phyloP scores from a whole-genome alignment of 2,113 vertebrate species.

The Eulacestoma nigropectus region DNA sequence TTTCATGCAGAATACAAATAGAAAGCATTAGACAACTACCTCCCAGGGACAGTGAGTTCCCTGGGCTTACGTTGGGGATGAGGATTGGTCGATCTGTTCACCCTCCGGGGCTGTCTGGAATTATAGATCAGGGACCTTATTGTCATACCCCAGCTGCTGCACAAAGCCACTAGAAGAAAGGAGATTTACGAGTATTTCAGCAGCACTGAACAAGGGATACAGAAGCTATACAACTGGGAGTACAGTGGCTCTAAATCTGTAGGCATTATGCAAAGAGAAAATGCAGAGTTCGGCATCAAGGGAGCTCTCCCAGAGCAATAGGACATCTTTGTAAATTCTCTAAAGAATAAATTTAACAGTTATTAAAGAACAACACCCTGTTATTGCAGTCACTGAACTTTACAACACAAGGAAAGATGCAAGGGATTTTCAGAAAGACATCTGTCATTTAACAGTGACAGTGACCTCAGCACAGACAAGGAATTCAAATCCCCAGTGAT shows the following conservation, averaged over 20 bases:
- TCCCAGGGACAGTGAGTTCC: slow-evolving; percentile 63
- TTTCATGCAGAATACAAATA: slow-evolving; percentile 73
- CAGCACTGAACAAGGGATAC: slow-evolving; percentile 77
- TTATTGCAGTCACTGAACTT: slow-evolving; percentile 77
- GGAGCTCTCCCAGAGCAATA: slow-evolving; percentile 73
- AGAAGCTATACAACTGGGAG: slow-evolving; percentile 78
- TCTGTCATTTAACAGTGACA: slow-evolving; percentile 91
- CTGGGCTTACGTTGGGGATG: slow-evolving; percentile 53
- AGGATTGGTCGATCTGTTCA: slow-evolving; percentile 64
- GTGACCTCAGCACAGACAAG: slow-evolving; percentile 85
- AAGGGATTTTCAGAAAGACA: slow-evolving; percentile 89
- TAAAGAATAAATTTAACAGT: slow-evolving; percentile 88
- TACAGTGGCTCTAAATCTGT: slow-evolving; percentile 72
- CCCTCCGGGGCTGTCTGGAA: slow-evolving; percentile 70
- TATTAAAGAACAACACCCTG: slow-evolving; percentile 83
- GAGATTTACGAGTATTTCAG: slow-evolving; percentile 88
- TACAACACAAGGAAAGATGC: slow-evolving; percentile 84
- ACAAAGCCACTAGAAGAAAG: slow-evolving; percentile 80
- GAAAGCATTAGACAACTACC: slow-evolving; percentile 60
- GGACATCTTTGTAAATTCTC: slow-evolving; percentile 77
- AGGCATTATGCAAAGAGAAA: slow-evolving; percentile 78
- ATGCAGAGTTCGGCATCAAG: slow-evolving; percentile 69
- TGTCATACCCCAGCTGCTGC: slow-evolving; percentile 83
- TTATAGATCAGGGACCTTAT: slow-evolving; percentile 83
- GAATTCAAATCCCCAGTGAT: slow-evolving; percentile 76